Percentiles rank a stretch among this genome's conserved stretches.
These are phyloP conservation scores for Anneissia japonica DNA, from an alignment of 35 echinoderm and acorn worm species.

Conservation along the genomic window DNA sequence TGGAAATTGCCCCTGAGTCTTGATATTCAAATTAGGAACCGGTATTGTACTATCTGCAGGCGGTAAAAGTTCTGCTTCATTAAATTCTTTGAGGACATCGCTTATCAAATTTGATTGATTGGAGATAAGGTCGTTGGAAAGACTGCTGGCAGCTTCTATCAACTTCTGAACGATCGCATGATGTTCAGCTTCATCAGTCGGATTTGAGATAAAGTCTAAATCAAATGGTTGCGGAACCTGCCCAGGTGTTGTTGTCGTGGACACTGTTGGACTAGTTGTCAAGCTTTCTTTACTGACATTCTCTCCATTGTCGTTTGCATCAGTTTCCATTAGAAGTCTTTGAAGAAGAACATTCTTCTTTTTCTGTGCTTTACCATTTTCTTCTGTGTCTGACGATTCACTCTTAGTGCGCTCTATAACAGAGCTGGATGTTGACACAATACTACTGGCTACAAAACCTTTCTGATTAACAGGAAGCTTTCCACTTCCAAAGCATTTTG, in stretches of 20 bases:
- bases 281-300: conserved; percentile 47
- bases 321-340: conserved; percentile 74
- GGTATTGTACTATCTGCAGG: not conserved
- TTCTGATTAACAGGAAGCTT: conserved; percentile 72
- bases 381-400: conserved; percentile 11
- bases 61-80: not conserved
- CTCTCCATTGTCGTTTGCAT: conserved; percentile 21
- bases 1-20: not conserved
- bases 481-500: conserved; percentile 57
- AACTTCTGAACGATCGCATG: conserved; percentile 65
- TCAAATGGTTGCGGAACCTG: conserved; percentile 19
- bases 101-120: conserved; percentile 64
- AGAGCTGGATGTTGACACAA: conserved; percentile 73
- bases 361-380: not conserved
- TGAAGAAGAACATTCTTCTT: conserved; percentile 79
- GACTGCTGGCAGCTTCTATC: conserved; percentile 38
- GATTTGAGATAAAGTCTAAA: conserved; percentile 6
- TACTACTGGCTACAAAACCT: conserved; percentile 71
- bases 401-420: conserved; percentile 23
- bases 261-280: conserved; percentile 78
- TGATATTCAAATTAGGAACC: not conserved
- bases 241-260: conserved; percentile 59
- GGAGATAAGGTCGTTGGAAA: conserved; percentile 45
- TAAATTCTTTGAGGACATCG: conserved; percentile 73
- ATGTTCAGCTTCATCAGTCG: conserved; percentile 32